phyloP scores from a whole-genome alignment of 1,140 invertebrate species.

The Saccostrea cuccullata region DNA sequence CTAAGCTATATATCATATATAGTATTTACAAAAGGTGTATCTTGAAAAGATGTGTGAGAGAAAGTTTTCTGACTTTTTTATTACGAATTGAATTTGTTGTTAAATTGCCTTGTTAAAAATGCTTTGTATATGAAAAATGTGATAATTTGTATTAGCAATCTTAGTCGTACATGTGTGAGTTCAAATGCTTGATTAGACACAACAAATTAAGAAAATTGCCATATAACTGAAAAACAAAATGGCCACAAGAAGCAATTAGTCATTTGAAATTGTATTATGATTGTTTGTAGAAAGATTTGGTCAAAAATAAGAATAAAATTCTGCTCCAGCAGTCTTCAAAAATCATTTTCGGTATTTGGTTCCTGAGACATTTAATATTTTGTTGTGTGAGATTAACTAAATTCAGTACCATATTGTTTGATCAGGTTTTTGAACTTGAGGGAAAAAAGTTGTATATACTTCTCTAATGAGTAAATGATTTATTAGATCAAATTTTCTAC shows the following conservation, averaged over 20 bases:
- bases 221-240: neutral
- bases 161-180: neutral
- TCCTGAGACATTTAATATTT: neutral
- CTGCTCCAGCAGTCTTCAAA: neutral
- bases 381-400: neutral
- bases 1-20: neutral
- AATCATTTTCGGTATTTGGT: neutral
- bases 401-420: neutral
- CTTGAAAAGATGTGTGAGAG: neutral
- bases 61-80: neutral
- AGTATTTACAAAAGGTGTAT: neutral
- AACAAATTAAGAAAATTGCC: neutral
- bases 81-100: slow-evolving; percentile 12
- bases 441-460: slow-evolving; percentile 26
- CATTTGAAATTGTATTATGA: neutral
- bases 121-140: slow-evolving; percentile 30
- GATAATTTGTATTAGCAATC: slow-evolving; percentile 21
- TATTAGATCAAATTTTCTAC: slow-evolving; percentile 50
- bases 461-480: slow-evolving; percentile 46
- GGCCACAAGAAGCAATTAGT: neutral
- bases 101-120: slow-evolving; percentile 34
- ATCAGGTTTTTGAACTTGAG: slow-evolving; percentile 19
- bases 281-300: neutral
- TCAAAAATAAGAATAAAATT: neutral
- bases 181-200: slow-evolving; percentile 14